Evolutionary conservation across 1,140 invertebrate species (phyloP).

Genomic region (Pseudomyrmex sp.): DNA sequence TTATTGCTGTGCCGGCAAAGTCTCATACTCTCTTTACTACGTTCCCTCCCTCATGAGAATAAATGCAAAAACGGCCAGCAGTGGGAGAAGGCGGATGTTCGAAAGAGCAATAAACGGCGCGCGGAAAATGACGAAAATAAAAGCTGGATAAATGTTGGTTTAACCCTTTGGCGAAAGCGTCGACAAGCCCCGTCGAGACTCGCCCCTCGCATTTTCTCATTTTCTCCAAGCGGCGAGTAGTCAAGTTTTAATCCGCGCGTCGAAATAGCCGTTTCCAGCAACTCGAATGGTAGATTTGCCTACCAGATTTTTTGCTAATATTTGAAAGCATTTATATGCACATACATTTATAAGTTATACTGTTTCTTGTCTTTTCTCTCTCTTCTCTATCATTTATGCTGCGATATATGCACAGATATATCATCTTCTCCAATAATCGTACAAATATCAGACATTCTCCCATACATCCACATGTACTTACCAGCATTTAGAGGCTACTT

Average conservation of each 20-base stretch:
- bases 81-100: background rate
- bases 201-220: slow-evolving; percentile 34
- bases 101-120: slow-evolving; percentile 30
- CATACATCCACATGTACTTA: background rate
- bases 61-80: slow-evolving; percentile 34
- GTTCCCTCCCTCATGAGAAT: background rate
- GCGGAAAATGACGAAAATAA: slow-evolving; percentile 44
- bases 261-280: background rate
- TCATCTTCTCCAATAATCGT: background rate
- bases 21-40: background rate
- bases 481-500: slow-evolving; percentile 27
- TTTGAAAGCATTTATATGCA: background rate
- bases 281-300: background rate
- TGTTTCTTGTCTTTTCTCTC: background rate
- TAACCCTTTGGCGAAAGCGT: slow-evolving; percentile 7
- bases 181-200: background rate
- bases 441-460: slow-evolving; percentile 22
- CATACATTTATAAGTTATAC: too few relatives aligned
- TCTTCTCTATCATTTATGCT: slow-evolving; percentile 14
- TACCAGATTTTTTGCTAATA: slow-evolving; percentile 16
- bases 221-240: slow-evolving; percentile 29
- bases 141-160: slow-evolving; percentile 32
- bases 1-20: background rate
- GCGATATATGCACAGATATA: background rate
- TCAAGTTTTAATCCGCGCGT: slow-evolving; percentile 12